phyloP scores from a whole-genome alignment of 2,888 invertebrate species.

The Pristionchus japonicus region DNA sequence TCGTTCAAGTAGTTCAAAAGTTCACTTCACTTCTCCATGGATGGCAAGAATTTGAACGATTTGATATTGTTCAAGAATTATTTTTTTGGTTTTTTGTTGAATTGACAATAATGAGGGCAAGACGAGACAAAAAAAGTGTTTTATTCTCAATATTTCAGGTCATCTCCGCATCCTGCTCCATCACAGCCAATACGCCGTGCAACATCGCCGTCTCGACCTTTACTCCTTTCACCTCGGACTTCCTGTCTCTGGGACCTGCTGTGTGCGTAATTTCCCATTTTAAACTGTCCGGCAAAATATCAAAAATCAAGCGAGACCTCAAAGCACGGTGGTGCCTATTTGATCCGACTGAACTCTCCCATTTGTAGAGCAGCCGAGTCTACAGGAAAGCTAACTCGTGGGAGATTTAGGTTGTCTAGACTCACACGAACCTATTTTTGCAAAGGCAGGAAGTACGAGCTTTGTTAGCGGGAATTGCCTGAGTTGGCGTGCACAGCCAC shows the following conservation, averaged over 20 bases:
- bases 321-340: not conserved
- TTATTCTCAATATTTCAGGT: no score
- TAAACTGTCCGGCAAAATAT: not conserved
- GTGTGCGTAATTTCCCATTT: not conserved
- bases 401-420: not conserved
- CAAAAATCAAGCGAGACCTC: not conserved
- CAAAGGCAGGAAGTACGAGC: not conserved
- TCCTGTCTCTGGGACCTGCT: slow-evolving; percentile 23
- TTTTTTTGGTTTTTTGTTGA: no score
- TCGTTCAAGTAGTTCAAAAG: no score
- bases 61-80: no score
- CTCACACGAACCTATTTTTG: not conserved
- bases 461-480: not conserved
- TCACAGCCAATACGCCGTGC: not conserved
- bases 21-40: no score
- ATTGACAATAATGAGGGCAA: no score
- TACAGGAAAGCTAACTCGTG: not conserved
- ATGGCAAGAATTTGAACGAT: no score
- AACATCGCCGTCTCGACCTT: not conserved
- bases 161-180: not conserved
- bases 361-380: not conserved
- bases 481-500: not conserved
- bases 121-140: no score
- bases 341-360: not conserved
- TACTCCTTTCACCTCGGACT: not conserved